Evolutionary conservation across 2,888 invertebrate species (phyloP).

Genomic region (Vesta saturnalis): DNA sequence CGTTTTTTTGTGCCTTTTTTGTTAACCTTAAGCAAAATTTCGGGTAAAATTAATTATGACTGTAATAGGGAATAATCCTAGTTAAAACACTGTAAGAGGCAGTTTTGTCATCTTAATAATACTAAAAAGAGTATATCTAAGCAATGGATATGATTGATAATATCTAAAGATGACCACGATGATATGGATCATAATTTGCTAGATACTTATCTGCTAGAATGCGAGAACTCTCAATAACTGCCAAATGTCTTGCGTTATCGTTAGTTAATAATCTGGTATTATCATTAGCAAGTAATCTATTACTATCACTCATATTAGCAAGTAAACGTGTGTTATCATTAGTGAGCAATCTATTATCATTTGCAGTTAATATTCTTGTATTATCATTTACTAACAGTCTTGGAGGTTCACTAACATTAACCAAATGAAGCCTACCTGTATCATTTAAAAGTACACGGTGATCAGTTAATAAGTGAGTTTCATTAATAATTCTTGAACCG

Average conservation of each 20-base stretch:
- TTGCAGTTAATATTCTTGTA: conserved; percentile 48
- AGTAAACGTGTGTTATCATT: conserved; percentile 52
- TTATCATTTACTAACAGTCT: conserved; percentile 57
- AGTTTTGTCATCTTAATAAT: too few species aligned
- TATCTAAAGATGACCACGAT: conserved; percentile 58
- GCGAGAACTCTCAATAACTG: conserved; percentile 56
- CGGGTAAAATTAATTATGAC: too few species aligned
- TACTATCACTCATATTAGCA: conserved; percentile 53
- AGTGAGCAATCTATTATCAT: conserved; percentile 46
- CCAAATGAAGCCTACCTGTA: conserved; percentile 54
- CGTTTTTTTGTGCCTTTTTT: too few species aligned
- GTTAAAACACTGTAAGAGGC: too few species aligned
- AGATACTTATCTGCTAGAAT: conserved; percentile 62
- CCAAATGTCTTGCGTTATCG: conserved; percentile 57
- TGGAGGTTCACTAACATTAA: conserved; percentile 57
- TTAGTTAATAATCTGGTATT: conserved; percentile 52
- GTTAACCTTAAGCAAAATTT: too few species aligned
- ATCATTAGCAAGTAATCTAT: conserved; percentile 50
- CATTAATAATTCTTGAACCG: conserved; percentile 42
- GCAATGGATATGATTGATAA: too few species aligned
- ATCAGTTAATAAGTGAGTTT: conserved; percentile 52
- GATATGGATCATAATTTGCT: conserved; percentile 61
- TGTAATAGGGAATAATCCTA: too few species aligned
- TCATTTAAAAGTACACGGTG: conserved; percentile 44
- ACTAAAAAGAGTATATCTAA: too few species aligned